Conservation (phyloP, 2,797 vertebrate genomes). For the Craterocephalus amniculus region DNA sequence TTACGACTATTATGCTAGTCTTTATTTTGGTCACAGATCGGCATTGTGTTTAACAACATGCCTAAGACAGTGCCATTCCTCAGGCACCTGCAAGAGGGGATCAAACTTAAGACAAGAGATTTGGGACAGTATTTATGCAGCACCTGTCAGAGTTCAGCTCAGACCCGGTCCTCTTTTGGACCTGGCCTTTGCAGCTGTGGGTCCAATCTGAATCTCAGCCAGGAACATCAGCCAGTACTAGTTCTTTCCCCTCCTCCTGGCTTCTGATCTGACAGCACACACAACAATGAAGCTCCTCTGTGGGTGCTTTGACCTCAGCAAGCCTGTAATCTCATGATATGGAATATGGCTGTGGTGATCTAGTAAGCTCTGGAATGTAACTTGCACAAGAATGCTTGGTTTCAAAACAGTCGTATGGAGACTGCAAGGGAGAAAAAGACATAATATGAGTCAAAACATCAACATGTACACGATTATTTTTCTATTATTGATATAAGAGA, state of each 20-base stretch:
- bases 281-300: constrained; percentile 70
- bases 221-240: constrained; percentile 47
- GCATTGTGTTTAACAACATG: constrained; percentile 63
- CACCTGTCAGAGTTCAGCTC: constrained; percentile 80
- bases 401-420: constrained; percentile 38
- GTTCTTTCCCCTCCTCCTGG: constrained; percentile 47
- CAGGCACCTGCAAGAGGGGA: constrained; percentile 65
- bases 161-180: constrained; percentile 60
- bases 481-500: neutral
- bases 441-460: constrained; percentile 29
- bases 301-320: constrained; percentile 63
- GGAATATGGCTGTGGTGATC: constrained; percentile 70
- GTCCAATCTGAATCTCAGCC: constrained; percentile 61
- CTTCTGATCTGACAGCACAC: constrained; percentile 65
- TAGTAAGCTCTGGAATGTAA: constrained; percentile 65
- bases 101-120: constrained; percentile 74
- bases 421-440: constrained; percentile 19
- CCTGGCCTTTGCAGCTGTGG: constrained; percentile 73
- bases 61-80: constrained; percentile 60
- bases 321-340: constrained; percentile 76
- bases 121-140: constrained; percentile 67
- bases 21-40: constrained; percentile 62
- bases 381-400: constrained; percentile 56
- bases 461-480: neutral
- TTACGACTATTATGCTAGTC: constrained; percentile 31